These are phyloP conservation scores for Cryptosula pallasiana DNA, from an alignment of 2,888 invertebrate species.

Conservation along the genomic window DNA sequence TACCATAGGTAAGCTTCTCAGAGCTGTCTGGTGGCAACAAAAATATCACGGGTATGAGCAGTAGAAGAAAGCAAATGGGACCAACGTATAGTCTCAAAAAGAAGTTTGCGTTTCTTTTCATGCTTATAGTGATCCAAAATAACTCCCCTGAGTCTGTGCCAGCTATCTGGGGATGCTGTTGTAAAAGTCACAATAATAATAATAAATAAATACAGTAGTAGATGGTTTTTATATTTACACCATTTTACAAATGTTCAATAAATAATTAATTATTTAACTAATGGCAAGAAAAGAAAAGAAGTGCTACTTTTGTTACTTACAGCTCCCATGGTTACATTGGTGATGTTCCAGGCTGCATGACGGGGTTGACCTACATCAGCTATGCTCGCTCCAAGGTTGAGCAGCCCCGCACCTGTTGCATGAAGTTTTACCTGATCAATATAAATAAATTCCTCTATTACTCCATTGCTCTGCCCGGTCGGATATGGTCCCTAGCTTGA, in stretches of 20 bases:
- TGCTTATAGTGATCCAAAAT: neutral
- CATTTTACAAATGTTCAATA: too few relatives aligned
- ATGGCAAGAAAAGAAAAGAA: too few relatives aligned
- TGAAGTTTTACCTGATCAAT: neutral
- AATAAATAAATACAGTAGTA: too few relatives aligned
- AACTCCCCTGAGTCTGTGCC: neutral
- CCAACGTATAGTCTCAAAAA: neutral
- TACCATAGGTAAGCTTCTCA: conserved; percentile 16
- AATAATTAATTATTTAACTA: too few relatives aligned
- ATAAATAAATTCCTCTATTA: too few relatives aligned
- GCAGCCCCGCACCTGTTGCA: neutral
- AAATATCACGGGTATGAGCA: neutral
- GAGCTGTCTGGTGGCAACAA: conserved; percentile 6
- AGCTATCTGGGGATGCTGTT: neutral
- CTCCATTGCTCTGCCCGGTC: too few relatives aligned
- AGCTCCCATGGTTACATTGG: neutral
- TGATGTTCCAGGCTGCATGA: neutral
- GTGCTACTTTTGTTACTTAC: neutral
- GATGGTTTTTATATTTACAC: too few relatives aligned
- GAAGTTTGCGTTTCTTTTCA: neutral
- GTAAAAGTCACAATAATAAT: too few relatives aligned
- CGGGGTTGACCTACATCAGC: neutral
- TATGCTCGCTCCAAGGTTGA: neutral
- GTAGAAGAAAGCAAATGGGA: conserved; percentile 6
- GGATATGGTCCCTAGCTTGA: too few relatives aligned